Base-by-base conservation (phyloP, 92 coral and sea anemone species). In the Anthopleura xanthogrammica region DNA sequence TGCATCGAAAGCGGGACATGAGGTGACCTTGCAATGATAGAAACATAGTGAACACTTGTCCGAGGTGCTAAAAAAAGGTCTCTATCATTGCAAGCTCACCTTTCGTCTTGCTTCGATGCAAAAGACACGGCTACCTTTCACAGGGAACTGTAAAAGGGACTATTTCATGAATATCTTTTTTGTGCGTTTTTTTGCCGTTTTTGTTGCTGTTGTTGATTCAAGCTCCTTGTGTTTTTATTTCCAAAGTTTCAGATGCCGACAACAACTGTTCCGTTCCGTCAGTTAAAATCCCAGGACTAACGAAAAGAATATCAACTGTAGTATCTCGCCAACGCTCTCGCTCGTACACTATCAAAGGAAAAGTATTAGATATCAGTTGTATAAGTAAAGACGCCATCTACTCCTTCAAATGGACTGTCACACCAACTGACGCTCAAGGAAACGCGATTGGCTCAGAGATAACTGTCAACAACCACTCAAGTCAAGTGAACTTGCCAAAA, bases 391-490 rank as follows among this genome's bases (percentile, higher is more conserved):
- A 60, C 22, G 75, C 48, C n/a, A 20, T 16, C 12, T 79, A 79
- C 43, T 2, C n/a, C 39, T 79, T 79, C 9, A 79, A 79, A 22
- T 84, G 87, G 87, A 76, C 82, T 29, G 82, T 52, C 55, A 52
- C 79, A 1, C 71, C 57, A 23, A 9, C 77, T n/a, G 77, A 84
- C 77, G 41, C 17, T 7, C 14, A 78, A 40, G 87, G 82, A 20
- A 65, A 56, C 23, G 72, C 65, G 20, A 57, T 36, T 46, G 76
- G 87, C 2, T 24, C 55, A 5, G 87, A 84, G 42, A 60, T 40
- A 50, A 70, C 72, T 14, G 70, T 84, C 36, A 76, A 42, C 52
- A 84, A 41, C 77, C 74, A 60, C 12, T 42, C 73, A 57, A 41
- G 74, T 29, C 72, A 80, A 14, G 77, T 79, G 76, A 78, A 52